Conservation (phyloP, 64 coral and sea anemone genomes). For the Astreopora myriophthalma region DNA sequence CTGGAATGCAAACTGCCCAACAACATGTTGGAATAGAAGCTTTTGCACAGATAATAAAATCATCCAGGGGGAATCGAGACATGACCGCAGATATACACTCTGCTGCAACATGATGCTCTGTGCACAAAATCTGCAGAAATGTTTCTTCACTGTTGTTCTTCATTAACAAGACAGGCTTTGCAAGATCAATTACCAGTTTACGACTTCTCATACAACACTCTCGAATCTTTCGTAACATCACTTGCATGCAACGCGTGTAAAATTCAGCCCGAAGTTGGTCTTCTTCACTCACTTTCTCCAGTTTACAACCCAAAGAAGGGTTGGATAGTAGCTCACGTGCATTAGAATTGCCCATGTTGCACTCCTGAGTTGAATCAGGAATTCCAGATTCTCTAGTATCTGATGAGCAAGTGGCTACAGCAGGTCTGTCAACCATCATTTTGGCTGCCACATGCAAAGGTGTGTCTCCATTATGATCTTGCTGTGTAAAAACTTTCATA, state of each 20-base stretch:
- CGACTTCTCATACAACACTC: background rate
- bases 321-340: too few species aligned
- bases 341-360: background rate
- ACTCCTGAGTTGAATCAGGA: constrained; percentile 36
- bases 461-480: background rate
- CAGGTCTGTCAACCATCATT: background rate
- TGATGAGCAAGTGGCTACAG: background rate
- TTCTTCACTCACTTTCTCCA: background rate
- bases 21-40: background rate
- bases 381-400: background rate
- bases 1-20: background rate
- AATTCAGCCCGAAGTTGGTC: background rate
- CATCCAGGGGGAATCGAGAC: background rate
- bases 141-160: constrained; percentile 14
- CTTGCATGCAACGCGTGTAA: background rate
- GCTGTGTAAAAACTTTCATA: background rate
- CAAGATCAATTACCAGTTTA: background rate
- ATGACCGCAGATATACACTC: background rate
- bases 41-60: background rate
- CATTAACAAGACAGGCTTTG: background rate
- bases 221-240: background rate
- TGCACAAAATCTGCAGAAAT: constrained; percentile 25
- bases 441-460: constrained; percentile 5
- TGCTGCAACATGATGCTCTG: constrained; percentile 1
- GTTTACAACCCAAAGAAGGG: background rate